Conservation (phyloP, 2,113 vertebrate species). For the Bubalus kerabau region DNA sequence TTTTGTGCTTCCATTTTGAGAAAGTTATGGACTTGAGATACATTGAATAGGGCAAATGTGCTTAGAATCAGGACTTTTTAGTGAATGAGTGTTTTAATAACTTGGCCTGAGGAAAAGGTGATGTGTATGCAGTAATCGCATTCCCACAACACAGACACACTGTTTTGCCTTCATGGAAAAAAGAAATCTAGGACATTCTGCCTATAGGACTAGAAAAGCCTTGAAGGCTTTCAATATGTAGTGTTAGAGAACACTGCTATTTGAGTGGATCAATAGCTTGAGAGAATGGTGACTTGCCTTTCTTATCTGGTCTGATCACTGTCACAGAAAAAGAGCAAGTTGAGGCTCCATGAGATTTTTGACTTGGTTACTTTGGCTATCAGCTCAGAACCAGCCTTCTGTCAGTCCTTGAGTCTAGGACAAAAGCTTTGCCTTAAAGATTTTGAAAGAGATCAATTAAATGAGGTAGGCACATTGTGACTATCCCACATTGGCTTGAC, state of each 20-base stretch:
- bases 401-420: background rate
- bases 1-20: background rate
- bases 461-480: background rate
- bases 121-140: background rate
- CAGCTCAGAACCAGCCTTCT: background rate
- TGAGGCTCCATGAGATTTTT: background rate
- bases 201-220: background rate
- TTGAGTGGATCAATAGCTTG: background rate
- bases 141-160: background rate
- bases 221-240: background rate
- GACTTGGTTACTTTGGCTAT: background rate
- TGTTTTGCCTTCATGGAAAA: background rate
- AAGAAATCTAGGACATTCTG: background rate
- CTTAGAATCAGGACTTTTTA: background rate
- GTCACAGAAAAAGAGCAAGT: background rate
- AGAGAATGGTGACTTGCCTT: background rate
- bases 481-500: fast-evolving
- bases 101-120: background rate
- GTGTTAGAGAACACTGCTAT: background rate
- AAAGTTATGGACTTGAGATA: background rate
- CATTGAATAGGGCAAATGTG: fast-evolving
- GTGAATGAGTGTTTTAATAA: background rate
- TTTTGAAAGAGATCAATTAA: background rate
- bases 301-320: background rate
- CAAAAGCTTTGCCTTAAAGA: background rate